Evolutionary conservation across 23 tunicate species (phyloP).

Genomic region (Trididemnum nubilum): DNA sequence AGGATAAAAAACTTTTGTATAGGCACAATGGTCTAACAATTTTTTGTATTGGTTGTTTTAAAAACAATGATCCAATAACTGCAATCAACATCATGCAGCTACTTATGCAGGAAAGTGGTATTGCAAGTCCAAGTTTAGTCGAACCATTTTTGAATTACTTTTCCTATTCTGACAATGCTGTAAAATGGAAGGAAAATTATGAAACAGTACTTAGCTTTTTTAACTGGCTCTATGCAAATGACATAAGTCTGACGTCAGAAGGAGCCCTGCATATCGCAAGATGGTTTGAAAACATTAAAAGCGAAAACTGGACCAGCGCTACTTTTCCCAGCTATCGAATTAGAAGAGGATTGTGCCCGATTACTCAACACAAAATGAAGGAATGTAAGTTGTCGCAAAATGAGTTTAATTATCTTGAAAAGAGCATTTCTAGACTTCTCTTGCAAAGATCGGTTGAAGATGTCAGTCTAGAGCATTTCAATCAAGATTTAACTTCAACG

Average conservation of each 20-base stretch:
- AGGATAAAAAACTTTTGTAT: neutral
- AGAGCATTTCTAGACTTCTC: neutral
- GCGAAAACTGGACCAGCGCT: neutral
- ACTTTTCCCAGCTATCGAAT: neutral
- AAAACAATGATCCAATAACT: neutral
- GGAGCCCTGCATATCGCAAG: neutral
- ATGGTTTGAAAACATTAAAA: slow-evolving; percentile 6
- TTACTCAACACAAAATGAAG: slow-evolving; percentile 3
- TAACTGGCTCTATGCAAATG: neutral
- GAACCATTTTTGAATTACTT: neutral
- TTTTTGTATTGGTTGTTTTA: slow-evolving; percentile 1
- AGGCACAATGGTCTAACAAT: no score
- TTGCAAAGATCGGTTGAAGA: neutral
- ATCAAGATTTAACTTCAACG: neutral
- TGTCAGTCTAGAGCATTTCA: neutral
- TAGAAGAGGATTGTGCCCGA: neutral
- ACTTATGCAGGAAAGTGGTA: neutral
- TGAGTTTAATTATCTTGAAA: slow-evolving; percentile 1
- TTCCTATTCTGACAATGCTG: neutral
- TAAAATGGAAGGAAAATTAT: slow-evolving; percentile 5
- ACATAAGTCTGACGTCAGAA: neutral
- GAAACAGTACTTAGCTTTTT: neutral
- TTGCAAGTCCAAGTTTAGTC: neutral
- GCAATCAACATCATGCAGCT: slow-evolving; percentile 1
- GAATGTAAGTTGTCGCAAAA: neutral